These are phyloP conservation scores for Leptatherina wallacei DNA, from an alignment of 2,797 vertebrate species.

Conservation along the genomic window DNA sequence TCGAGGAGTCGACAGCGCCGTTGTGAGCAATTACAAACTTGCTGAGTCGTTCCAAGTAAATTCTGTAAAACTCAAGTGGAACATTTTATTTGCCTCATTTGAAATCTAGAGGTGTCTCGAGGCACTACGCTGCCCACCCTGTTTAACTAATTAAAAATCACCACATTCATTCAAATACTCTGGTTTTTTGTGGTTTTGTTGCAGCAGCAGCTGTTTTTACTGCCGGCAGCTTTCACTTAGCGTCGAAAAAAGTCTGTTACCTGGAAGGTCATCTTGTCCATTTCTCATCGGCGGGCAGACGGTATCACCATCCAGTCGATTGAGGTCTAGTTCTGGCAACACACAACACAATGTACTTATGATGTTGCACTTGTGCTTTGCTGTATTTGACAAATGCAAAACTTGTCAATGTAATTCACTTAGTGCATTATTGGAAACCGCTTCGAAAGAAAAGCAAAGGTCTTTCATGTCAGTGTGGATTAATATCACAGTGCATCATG, in stretches of 20 bases:
- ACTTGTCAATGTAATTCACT: constrained; percentile 11
- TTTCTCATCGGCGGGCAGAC: constrained; percentile 84
- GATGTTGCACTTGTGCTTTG: constrained; percentile 1
- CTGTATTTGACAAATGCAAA: constrained; percentile 20
- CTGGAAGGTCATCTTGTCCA: constrained; percentile 88
- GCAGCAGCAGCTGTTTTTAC: constrained; percentile 2
- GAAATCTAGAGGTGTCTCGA: constrained; percentile 58
- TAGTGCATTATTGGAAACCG: constrained; percentile 3
- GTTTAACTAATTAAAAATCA: constrained; percentile 60
- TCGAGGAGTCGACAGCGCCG: constrained; percentile 12
- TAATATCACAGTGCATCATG: constrained; percentile 29
- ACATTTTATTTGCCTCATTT: constrained; percentile 78
- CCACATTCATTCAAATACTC: constrained; percentile 30
- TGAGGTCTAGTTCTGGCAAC: constrained; percentile 82
- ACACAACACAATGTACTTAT: constrained; percentile 22
- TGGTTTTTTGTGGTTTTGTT: constrained; percentile 39
- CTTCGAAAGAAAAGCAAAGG: constrained; percentile 16
- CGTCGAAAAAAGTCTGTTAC: constrained; percentile 59
- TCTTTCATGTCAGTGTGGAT: constrained; percentile 42
- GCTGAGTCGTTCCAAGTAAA: constrained; percentile 73
- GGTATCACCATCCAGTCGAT: constrained; percentile 83
- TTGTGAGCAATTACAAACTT: constrained; percentile 73
- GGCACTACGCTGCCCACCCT: constrained; percentile 48
- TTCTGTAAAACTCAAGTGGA: constrained; percentile 61
- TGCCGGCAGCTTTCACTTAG: not conserved